Percentiles rank a stretch among this genome's conserved stretches.
Conservation (phyloP, 2,113 vertebrate genomes). For the Sceloporus tristichus region DNA sequence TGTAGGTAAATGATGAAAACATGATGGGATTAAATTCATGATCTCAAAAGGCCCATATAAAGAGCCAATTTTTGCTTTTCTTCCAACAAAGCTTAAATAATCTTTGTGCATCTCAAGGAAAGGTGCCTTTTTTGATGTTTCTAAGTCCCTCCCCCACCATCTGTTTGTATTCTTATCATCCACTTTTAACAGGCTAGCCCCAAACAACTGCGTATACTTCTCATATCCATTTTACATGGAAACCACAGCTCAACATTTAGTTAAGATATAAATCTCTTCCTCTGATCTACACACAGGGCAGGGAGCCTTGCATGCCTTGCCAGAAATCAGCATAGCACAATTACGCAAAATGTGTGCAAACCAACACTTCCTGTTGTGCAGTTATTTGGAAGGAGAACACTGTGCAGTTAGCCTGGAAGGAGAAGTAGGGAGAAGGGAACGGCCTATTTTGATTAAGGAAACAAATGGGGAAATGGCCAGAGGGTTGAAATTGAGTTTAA, state of each 20-base stretch:
- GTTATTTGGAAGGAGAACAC: conserved; percentile 43
- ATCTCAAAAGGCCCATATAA: neutral
- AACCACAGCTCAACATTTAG: conserved; percentile 45
- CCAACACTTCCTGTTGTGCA: conserved; percentile 69
- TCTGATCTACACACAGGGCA: conserved; percentile 52
- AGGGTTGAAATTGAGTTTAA: conserved; percentile 73
- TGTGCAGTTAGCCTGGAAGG: conserved; percentile 59
- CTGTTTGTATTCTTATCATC: neutral
- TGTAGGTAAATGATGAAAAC: neutral
- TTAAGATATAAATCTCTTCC: conserved; percentile 64
- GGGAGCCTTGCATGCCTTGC: conserved; percentile 56
- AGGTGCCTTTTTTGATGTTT: neutral
- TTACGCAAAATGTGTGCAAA: conserved; percentile 77
- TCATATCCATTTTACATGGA: no score
- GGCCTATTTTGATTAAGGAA: conserved; percentile 77
- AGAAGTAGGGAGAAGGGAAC: conserved; percentile 72
- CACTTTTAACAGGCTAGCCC: neutral
- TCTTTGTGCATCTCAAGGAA: neutral
- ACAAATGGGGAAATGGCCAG: conserved; percentile 71
- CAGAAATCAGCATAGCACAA: conserved; percentile 68
- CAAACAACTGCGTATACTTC: neutral
- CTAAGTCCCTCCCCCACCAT: neutral
- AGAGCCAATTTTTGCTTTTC: neutral
- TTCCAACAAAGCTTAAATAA: neutral
- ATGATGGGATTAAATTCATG: neutral